Evolutionary conservation across 2,888 invertebrate genomes (phyloP).

Genomic region (Plagiodera versicolora): DNA sequence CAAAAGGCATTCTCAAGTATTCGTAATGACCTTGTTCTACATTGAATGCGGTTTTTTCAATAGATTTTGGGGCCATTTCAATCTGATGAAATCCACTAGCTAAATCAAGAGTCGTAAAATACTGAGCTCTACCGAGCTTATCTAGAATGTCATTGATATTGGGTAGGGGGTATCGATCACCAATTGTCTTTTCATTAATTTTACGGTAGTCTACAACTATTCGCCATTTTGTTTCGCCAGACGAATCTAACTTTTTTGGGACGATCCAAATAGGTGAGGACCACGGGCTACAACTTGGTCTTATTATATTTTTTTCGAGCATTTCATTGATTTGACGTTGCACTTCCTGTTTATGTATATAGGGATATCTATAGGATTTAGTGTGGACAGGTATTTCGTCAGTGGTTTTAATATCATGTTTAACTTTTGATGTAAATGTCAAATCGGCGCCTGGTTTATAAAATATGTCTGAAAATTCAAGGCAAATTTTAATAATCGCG

Average conservation of each 20-base stretch:
- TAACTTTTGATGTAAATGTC: slow-evolving; percentile 13
- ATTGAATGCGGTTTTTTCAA: slow-evolving; percentile 23
- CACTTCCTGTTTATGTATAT: slow-evolving; percentile 15
- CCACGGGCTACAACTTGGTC: slow-evolving; percentile 18
- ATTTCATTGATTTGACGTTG: slow-evolving; percentile 14
- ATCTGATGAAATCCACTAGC: slow-evolving; percentile 24
- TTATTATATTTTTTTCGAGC: slow-evolving; percentile 14
- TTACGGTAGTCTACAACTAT: slow-evolving; percentile 7
- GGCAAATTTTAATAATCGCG: slow-evolving; percentile 5
- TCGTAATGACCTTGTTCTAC: slow-evolving; percentile 15
- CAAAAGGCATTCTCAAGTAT: slow-evolving; percentile 20
- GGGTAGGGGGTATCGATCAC: slow-evolving; percentile 10
- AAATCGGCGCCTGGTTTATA: slow-evolving; percentile 2
- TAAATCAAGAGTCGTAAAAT: slow-evolving; percentile 11
- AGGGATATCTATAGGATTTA: slow-evolving; percentile 14
- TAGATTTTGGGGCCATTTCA: slow-evolving; percentile 13
- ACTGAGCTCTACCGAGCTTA: slow-evolving; percentile 11
- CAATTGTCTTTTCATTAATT: slow-evolving; percentile 10
- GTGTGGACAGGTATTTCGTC: slow-evolving; percentile 14
- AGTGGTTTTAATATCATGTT: slow-evolving; percentile 23
- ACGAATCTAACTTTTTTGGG: slow-evolving; percentile 19
- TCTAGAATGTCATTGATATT: slow-evolving; percentile 17
- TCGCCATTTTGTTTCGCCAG: slow-evolving; percentile 13
- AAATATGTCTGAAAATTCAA: slow-evolving; percentile 16
- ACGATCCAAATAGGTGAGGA: slow-evolving; percentile 18